These are phyloP conservation scores for Eupsilia transversa DNA, from an alignment of 2,888 invertebrate species.

Conservation along the genomic window DNA sequence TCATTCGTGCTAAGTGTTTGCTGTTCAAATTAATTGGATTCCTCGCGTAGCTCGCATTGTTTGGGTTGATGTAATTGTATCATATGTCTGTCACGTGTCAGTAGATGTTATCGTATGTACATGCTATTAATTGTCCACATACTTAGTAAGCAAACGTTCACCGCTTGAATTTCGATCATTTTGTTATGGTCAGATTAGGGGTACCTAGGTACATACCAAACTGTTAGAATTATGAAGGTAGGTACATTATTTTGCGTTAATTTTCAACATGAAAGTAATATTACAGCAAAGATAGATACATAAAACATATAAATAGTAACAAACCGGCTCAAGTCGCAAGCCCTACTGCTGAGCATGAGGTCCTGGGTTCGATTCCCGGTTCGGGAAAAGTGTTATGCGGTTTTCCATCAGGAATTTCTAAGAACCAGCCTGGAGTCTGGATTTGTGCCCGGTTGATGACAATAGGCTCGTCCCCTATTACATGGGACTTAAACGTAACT, in stretches of 20 bases:
- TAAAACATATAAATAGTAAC: no score
- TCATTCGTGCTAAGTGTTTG: conserved; percentile 6
- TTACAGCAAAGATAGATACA: no score
- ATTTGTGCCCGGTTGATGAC: no score
- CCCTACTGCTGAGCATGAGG: no score
- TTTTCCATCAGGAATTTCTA: no score
- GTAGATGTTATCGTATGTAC: not conserved
- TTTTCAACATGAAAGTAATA: no score
- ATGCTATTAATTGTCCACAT: not conserved
- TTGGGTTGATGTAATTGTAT: conserved; percentile 27
- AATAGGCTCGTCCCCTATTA: no score
- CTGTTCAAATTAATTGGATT: conserved; percentile 46
- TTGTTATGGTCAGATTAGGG: not conserved
- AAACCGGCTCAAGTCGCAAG: no score
- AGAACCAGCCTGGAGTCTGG: no score
- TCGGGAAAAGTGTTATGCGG: no score
- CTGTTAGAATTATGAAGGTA: not conserved
- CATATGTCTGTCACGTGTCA: conserved; percentile 4
- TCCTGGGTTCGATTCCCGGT: no score
- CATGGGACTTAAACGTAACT: not conserved
- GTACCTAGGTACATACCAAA: not conserved
- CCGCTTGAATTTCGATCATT: not conserved
- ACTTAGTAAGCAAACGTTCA: not conserved
- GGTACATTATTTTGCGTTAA: not conserved
- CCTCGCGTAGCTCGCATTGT: conserved; percentile 28